Base-by-base conservation (phyloP, 1,140 invertebrate species). In the Zophobas atratus region DNA sequence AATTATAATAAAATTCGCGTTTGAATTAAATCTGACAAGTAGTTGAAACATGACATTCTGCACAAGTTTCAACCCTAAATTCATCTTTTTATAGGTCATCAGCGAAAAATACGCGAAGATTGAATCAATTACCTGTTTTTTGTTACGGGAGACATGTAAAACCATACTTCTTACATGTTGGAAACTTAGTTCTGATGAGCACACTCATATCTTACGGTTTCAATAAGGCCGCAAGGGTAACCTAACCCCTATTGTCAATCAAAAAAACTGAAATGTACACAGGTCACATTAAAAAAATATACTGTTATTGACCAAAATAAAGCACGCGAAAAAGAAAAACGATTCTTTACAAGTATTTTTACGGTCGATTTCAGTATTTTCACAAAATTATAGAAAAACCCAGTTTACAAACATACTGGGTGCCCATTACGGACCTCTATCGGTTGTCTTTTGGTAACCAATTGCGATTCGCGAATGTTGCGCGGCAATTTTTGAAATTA, bases 391-490 rank as follows among this genome's bases (percentile, higher is more conserved):
- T 80, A 82, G 80, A 84, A 84, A 84, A 83, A 75, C 82, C 82
- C 84, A 84, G 82, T 84, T 84, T 84, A 84, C 82, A 84, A 84
- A 84, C 84, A 84, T 82, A 84, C 84, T 84, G 82, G 82, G 80
- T 80, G 74, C 80, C 77, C 79, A 81, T 81, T 78, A 76, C 75
- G 76, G 81, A 82, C 80, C 81, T 83, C 82, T 83, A 78, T 75
- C 81, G 82, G 80, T 55, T 6, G 76, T 48, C 53, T 49, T 75
- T 70, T 72, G 51, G n/a, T 71, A 53, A 78, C 79, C 79, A 80
- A 80, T 80, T 57, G 36, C n/a, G 56, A 41, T 41, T 1, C 49
- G 39, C 49, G 33, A 56, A 73, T 55, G 8, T 67, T 55, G 6
- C 1, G 71, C 71, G 71, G 5, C 32, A 38, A 38, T 55, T 73